These are phyloP conservation scores for Melanocharis versteri DNA, from an alignment of 2,113 vertebrate species.

Conservation along the genomic window DNA sequence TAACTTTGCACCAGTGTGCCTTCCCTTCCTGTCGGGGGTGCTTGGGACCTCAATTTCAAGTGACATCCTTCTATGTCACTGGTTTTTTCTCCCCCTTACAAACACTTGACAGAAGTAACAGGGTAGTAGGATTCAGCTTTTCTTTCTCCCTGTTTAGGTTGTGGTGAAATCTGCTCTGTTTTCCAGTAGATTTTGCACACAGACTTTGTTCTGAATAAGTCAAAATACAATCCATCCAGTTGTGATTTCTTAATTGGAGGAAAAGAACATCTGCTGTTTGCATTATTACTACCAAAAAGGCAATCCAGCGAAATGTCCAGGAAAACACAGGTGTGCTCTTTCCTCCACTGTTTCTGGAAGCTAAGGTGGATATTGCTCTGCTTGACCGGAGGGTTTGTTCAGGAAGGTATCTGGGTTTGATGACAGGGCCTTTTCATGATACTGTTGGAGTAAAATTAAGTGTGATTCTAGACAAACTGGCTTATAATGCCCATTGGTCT, in stretches of 20 bases:
- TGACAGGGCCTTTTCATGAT: constrained; percentile 11
- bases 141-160: constrained; percentile 31
- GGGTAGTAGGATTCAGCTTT: constrained; percentile 15
- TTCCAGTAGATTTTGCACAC: constrained; percentile 28
- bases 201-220: constrained; percentile 10
- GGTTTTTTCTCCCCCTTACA: constrained; percentile 22
- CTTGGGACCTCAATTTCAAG: constrained; percentile 61
- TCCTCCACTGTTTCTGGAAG: constrained; percentile 57
- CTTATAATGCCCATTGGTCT: neutral
- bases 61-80: constrained; percentile 45
- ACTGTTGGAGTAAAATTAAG: neutral
- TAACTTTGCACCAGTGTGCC: constrained; percentile 78
- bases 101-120: constrained; percentile 54
- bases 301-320: neutral
- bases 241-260: constrained; percentile 29
- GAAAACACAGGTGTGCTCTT: constrained; percentile 35
- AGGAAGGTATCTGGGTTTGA: neutral
- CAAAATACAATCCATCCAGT: constrained; percentile 49
- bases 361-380: constrained; percentile 59
- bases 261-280: constrained; percentile 47
- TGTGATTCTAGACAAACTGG: neutral
- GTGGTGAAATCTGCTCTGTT: constrained; percentile 41
- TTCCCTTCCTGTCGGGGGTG: constrained; percentile 67
- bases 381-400: constrained; percentile 47
- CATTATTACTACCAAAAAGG: constrained; percentile 65